These are phyloP conservation scores for Heterochromis multidens DNA, from an alignment of 2,113 vertebrate genomes.

Conservation along the genomic window DNA sequence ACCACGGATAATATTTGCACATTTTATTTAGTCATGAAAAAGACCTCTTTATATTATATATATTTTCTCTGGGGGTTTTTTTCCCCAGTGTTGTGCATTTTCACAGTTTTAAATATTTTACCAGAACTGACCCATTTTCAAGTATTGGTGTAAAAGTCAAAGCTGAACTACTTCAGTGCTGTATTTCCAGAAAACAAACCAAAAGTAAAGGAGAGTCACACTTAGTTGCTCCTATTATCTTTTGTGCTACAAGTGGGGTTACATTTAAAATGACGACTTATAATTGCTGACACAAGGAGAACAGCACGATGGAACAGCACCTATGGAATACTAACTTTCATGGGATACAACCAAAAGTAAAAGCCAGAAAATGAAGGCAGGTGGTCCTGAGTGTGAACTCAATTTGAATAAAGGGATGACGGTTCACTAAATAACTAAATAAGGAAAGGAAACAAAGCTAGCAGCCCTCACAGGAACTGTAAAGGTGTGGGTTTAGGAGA, in stretches of 20 bases:
- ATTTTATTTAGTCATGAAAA: constrained; percentile 66
- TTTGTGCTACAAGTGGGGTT: constrained; percentile 18
- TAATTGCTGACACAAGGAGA: not conserved
- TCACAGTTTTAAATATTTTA: constrained; percentile 73
- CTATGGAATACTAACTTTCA: not conserved
- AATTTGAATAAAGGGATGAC: constrained; percentile 6
- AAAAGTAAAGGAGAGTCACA: constrained; percentile 15
- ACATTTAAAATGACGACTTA: not conserved
- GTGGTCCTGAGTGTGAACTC: constrained; percentile 32
- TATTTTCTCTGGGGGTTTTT: not conserved
- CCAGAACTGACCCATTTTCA: constrained; percentile 69
- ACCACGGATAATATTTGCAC: constrained; percentile 14
- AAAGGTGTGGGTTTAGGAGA: constrained; percentile 47
- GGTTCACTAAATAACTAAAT: not conserved
- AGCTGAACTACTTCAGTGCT: constrained; percentile 43
- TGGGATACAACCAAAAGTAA: not conserved
- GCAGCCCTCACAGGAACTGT: constrained; percentile 46
- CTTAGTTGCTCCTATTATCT: not conserved
- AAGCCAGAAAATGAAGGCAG: constrained; percentile 26
- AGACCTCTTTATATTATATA: constrained; percentile 10
- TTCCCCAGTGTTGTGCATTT: constrained; percentile 65
- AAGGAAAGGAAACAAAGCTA: constrained; percentile 19
- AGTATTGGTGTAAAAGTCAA: constrained; percentile 69
- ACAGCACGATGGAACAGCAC: not conserved
- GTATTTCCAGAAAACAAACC: constrained; percentile 22